Evolutionary conservation across 2,113 vertebrate genomes (phyloP), one percentile per base, ranked within the genome.

Genomic region (Athene noctua): DNA sequence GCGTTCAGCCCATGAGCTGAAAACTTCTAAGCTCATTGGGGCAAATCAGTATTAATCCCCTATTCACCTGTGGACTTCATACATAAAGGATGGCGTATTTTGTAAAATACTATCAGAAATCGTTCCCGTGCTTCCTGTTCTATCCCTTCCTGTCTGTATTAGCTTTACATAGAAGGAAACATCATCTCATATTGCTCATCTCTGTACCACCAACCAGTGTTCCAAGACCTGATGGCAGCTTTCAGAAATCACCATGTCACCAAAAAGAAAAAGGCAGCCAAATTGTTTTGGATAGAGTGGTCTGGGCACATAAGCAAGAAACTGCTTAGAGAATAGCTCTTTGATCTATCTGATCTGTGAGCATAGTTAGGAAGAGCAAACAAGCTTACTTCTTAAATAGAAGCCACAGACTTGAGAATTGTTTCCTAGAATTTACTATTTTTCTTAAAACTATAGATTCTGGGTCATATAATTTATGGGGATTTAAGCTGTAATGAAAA

Each of bases 1-100:
- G 29, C 0, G 0, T 20, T 72, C 27, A 72, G 25, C 14, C 38
- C 14, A 40, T 6, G 11, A 94, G 65, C 0, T 67, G 70, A 59
- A 65, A 80, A 29, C 5, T 34, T 52, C 44, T 9, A 58, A 86
- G 14, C 5, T 9, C 36, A 36, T 4, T 54, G 15, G 32, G 15
- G 15, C 20, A 65, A 77, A 77, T 22, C 32, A 25, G 18, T 21
- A 71, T 29, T 42, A 65, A 61, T 29, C 15, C 13, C 19, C 12
- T 51, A 13, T 15, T 46, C 23, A 38, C 34, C 14, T 34, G 7
- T 3, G 23, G 42, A 74, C 21, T 73, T 87, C 30, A 20, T 30
- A 15, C 23, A 57, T 38, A 61, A 42, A 88, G 15, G 34, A 62
- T 10, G 10, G 5, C 12, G 29, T 29, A 13, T 68, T 80, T 85